Conservation (phyloP, 2,888 invertebrate genomes). For the Habrosyne pyritoides region DNA sequence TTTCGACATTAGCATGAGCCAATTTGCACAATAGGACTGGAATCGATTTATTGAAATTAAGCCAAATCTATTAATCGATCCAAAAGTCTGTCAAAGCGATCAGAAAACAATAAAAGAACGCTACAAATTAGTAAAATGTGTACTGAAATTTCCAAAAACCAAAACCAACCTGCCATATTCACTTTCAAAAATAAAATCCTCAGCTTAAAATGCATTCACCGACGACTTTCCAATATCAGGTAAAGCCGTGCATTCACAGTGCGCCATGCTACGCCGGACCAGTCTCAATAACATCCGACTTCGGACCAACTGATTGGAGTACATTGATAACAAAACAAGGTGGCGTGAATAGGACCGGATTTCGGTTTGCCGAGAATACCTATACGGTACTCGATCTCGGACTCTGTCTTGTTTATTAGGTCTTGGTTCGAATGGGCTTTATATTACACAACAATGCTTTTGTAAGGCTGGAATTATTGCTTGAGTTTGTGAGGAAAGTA, state of each 20-base stretch:
- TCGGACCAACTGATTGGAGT: not conserved
- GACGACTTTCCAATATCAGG: not conserved
- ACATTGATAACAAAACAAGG: not conserved
- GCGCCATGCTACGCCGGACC: not conserved
- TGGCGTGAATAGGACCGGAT: conserved; percentile 2
- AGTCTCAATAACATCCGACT: not conserved
- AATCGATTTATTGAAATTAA: no score
- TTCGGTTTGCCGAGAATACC: not conserved
- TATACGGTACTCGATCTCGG: not conserved
- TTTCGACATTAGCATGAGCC: no score
- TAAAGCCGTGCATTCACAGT: not conserved
- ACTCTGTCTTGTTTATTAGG: not conserved
- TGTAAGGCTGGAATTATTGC: not conserved
- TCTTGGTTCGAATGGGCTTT: not conserved
- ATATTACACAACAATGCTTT: not conserved
- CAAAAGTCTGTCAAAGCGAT: no score
- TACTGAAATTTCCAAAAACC: not conserved
- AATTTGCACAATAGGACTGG: no score
- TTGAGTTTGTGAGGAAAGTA: not conserved
- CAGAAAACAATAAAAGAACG: no score
- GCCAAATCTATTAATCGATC: no score
- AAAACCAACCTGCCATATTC: not conserved
- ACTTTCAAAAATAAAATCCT: not conserved
- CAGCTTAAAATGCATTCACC: not conserved
- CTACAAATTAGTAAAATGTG: not conserved